Evolutionary conservation across 2,888 invertebrate species (phyloP).

Genomic region (Cerceris rybyensis): DNA sequence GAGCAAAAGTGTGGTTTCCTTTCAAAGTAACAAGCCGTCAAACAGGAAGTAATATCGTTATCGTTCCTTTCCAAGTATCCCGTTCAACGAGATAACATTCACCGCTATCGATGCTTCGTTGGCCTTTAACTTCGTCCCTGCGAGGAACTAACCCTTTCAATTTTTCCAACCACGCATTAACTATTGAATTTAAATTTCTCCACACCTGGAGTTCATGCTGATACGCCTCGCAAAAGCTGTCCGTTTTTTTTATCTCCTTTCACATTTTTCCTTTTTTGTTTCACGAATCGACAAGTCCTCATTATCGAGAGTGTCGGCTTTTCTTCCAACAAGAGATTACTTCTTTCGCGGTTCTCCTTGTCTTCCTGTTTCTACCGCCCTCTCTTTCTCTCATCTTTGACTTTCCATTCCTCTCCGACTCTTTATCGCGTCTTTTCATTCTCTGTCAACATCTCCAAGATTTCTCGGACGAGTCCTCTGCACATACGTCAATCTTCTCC

Average conservation of each 20-base stretch:
- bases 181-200: too few species aligned
- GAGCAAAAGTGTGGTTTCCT: slow-evolving; percentile 7
- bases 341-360: slow-evolving; percentile 27
- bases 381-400: not conserved
- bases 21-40: not conserved
- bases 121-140: slow-evolving; percentile 11
- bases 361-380: not conserved
- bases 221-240: slow-evolving; percentile 8
- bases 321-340: slow-evolving; percentile 49
- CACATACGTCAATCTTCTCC: slow-evolving; percentile 45
- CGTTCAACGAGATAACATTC: slow-evolving; percentile 43
- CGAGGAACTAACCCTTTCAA: too few species aligned
- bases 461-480: slow-evolving; percentile 59
- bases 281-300: slow-evolving; percentile 49
- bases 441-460: slow-evolving; percentile 62
- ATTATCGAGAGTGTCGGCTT: slow-evolving; percentile 44
- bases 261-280: not conserved
- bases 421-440: slow-evolving; percentile 5
- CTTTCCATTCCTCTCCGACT: slow-evolving; percentile 54
- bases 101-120: slow-evolving; percentile 26
- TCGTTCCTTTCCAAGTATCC: slow-evolving; percentile 32
- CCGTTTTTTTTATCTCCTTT: not conserved
- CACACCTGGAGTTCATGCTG: too few species aligned
- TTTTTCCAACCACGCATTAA: too few species aligned
- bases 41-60: slow-evolving; percentile 41